phyloP scores from a whole-genome alignment of 1,140 invertebrate genomes.

The Pogonognathellus flavescens region DNA sequence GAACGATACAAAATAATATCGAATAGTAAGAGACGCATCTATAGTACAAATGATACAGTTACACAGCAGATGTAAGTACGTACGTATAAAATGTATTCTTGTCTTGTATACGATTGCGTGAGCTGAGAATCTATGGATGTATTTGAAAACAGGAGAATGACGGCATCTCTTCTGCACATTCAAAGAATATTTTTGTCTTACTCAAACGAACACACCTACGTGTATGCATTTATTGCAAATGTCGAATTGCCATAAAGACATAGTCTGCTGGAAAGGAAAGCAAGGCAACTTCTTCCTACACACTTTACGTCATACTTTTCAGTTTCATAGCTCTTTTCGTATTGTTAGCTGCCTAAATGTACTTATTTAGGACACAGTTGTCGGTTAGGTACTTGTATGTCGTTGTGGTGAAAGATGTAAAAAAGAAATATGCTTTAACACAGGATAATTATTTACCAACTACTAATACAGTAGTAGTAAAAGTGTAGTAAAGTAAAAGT shows the following conservation, averaged over 20 bases:
- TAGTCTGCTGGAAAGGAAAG: conserved; percentile 8
- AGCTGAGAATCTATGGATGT: too few relatives aligned
- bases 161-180: neutral
- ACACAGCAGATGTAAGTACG: too few relatives aligned
- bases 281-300: conserved; percentile 30
- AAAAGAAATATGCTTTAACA: neutral
- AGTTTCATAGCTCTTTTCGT: neutral
- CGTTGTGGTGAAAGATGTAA: neutral
- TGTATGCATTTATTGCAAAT: conserved; percentile 43
- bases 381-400: neutral
- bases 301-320: conserved; percentile 36
- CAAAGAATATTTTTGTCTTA: conserved; percentile 34
- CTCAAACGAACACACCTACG: conserved; percentile 10
- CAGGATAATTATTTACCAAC: neutral
- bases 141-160: neutral
- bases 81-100: too few relatives aligned
- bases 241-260: conserved; percentile 34
- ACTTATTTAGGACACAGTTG: neutral
- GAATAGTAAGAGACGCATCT: too few relatives aligned
- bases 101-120: too few relatives aligned
- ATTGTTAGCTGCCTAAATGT: conserved; percentile 4
- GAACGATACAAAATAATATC: too few relatives aligned
- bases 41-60: too few relatives aligned
- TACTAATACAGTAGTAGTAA: neutral
- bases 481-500: conserved; percentile 13